Conservation (phyloP, 2,113 vertebrate species). For the Mus spicilegus region DNA sequence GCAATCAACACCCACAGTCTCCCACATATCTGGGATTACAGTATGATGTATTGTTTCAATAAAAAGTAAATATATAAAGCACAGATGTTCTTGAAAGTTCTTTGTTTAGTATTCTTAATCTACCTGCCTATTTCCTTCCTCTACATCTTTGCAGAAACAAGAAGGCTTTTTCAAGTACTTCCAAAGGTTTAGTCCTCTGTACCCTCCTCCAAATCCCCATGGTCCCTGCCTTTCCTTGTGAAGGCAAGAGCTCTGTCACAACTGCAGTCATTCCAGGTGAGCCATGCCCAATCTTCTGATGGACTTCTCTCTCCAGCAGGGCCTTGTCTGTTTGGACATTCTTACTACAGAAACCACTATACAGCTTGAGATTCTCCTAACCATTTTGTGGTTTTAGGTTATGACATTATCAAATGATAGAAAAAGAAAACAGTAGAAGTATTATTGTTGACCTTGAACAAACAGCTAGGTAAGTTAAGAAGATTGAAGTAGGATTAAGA, state of each 20-base stretch:
- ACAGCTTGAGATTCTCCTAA: slow-evolving; percentile 19
- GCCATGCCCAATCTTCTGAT: background rate
- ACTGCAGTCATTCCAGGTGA: background rate
- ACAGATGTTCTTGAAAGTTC: background rate
- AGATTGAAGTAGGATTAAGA: background rate
- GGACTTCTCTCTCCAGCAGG: background rate
- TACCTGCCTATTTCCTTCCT: background rate
- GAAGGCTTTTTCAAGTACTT: background rate
- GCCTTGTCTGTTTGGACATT: background rate
- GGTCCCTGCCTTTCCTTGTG: background rate
- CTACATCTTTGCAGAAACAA: background rate
- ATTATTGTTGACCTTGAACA: slow-evolving; percentile 54
- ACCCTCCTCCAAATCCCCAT: background rate
- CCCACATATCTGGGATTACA: background rate
- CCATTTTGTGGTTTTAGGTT: slow-evolving; percentile 16
- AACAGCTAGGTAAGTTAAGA: slow-evolving; percentile 68
- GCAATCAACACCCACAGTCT: background rate
- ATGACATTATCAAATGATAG: slow-evolving; percentile 63
- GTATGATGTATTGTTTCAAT: background rate
- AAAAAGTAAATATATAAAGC: background rate
- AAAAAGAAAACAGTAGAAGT: slow-evolving; percentile 54
- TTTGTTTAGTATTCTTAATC: background rate
- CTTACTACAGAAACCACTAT: background rate
- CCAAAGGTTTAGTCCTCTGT: background rate
- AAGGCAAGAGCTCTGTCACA: background rate